Conservation (phyloP, 2,888 invertebrate genomes). For the Slavum lentiscoides region DNA sequence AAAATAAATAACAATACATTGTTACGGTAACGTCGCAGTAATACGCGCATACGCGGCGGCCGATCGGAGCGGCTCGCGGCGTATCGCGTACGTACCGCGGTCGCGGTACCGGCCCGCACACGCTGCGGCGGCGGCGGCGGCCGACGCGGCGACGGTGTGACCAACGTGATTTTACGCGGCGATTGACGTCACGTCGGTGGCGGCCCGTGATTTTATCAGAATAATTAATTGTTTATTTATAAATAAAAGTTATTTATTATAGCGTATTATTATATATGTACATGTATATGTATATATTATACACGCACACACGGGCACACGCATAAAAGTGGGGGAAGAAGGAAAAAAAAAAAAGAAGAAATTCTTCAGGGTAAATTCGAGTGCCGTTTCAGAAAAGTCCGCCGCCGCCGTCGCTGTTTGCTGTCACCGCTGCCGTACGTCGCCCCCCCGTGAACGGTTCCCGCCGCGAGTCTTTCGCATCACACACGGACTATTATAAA, state of each 20-base stretch:
- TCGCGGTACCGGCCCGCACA: no score
- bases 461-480: neutral
- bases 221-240: constrained; percentile 53
- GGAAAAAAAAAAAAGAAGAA: neutral
- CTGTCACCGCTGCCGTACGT: neutral
- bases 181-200: constrained; percentile 38
- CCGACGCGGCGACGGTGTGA: neutral
- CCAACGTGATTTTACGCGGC: constrained; percentile 34
- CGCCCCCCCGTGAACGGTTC: neutral
- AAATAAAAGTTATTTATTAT: constrained; percentile 51
- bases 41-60: no score
- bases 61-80: no score
- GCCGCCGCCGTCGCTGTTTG: neutral
- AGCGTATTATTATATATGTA: neutral
- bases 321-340: no score
- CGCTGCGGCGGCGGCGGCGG: neutral
- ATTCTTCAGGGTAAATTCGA: constrained; percentile 25
- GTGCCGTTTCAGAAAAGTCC: neutral
- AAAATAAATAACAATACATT: no score
- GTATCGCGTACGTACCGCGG: no score
- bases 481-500: neutral
- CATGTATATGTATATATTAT: no score
- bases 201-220: constrained; percentile 40
- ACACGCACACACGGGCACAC: no score
- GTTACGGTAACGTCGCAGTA: no score